Evolutionary conservation across 2,113 vertebrate species (phyloP).

Genomic region (Holacanthus passer): DNA sequence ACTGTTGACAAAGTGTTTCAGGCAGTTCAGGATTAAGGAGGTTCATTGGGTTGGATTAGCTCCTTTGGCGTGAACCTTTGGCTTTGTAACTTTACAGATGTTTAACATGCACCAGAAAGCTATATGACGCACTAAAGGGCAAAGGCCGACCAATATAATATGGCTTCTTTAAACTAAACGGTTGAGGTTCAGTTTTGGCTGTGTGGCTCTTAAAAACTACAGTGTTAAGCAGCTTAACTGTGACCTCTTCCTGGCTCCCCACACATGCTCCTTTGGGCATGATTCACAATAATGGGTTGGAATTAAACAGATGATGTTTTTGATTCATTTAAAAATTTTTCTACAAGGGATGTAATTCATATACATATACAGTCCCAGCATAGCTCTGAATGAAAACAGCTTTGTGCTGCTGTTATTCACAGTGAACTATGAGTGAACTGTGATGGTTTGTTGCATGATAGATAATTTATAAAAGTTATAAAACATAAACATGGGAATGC

Average conservation of each 20-base stretch:
- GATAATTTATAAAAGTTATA: not conserved
- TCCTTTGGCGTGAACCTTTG: too few species aligned
- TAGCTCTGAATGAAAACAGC: constrained; percentile 2
- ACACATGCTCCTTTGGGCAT: not conserved
- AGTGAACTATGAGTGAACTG: not conserved
- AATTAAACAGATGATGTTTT: constrained; percentile 25
- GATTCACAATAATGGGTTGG: constrained; percentile 20
- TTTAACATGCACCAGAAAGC: too few species aligned
- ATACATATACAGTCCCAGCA: not conserved
- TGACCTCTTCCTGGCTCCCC: constrained; percentile 12
- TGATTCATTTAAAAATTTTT: constrained; percentile 9
- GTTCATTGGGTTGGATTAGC: too few species aligned
- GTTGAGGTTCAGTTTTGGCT: too few species aligned
- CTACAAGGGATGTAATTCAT: constrained; percentile 18
- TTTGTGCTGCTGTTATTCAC: not conserved
- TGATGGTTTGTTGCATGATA: not conserved
- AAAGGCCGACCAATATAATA: too few species aligned
- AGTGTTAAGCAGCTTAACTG: not conserved
- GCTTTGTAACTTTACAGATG: too few species aligned
- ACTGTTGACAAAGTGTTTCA: too few species aligned
- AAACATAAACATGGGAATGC: not conserved
- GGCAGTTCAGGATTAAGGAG: too few species aligned
- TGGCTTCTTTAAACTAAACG: too few species aligned
- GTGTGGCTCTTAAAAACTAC: not conserved
- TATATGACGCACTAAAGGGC: too few species aligned